A percentile compares a stretch with the other conserved stretches of the same genome.
Conservation (phyloP, 2,113 vertebrate species). For the Corythoichthys intestinalis region DNA sequence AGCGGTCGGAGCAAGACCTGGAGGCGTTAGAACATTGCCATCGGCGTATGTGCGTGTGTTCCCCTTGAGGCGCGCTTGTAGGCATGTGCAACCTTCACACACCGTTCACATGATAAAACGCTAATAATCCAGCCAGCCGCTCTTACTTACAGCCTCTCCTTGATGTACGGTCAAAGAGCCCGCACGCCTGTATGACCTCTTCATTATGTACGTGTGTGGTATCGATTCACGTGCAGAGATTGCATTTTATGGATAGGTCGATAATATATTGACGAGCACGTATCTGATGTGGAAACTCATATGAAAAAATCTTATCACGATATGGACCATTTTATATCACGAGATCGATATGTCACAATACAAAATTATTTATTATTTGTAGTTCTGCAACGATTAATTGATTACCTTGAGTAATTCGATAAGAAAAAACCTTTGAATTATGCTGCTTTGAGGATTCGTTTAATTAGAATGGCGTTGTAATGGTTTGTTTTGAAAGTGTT, state of each 20-base stretch:
- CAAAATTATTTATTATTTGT: too few relatives aligned
- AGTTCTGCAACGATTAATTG: too few relatives aligned
- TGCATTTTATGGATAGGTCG: constrained; percentile 54
- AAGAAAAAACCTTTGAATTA: too few relatives aligned
- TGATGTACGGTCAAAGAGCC: constrained; percentile 39
- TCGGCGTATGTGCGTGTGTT: not conserved
- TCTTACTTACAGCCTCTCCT: constrained; percentile 40
- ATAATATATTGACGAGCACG: constrained; percentile 5
- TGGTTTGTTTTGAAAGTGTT: too few relatives aligned
- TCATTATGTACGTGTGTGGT: constrained; percentile 4
- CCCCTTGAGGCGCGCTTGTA: constrained; percentile 1
- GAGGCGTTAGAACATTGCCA: constrained; percentile 38
- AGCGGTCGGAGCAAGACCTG: constrained; percentile 45
- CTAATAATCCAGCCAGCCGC: constrained; percentile 30
- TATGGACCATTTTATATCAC: too few relatives aligned
- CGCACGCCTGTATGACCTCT: constrained; percentile 15
- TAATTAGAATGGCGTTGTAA: too few relatives aligned
- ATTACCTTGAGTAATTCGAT: too few relatives aligned
- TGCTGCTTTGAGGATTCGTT: too few relatives aligned
- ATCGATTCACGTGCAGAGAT: constrained; percentile 53
- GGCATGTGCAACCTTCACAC: not conserved
- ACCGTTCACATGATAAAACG: constrained; percentile 1
- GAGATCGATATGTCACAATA: too few relatives aligned
- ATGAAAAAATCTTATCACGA: too few relatives aligned
- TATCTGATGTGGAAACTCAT: too few relatives aligned